Evolutionary conservation across 2,113 vertebrate genomes (phyloP), one percentile per base, ranked within the genome.

Genomic region (Atrichornis clamosus): DNA sequence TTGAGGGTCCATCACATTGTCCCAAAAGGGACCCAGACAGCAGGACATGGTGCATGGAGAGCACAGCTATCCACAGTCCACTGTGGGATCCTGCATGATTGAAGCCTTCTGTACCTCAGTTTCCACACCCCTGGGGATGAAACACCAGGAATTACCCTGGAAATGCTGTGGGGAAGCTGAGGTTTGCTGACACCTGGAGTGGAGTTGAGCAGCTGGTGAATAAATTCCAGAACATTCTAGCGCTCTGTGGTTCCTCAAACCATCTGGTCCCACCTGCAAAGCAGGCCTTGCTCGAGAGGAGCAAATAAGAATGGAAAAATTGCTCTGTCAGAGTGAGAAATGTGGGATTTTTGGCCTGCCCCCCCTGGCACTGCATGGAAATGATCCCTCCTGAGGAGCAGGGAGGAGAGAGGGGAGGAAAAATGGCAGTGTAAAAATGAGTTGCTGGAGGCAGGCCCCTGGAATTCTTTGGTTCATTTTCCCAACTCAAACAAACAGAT

Each of bases 1-100:
- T 17, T 15, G 46, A 27, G 3, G 49, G 32, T 10, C 70, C 52
- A 1, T 49, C 65, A 3, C 0, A 3, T 11, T n/a, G 56, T 18
- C 58, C 52, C 83, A 4, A 2, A 37, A 70, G 21, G 7, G 52
- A 16, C 23, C 6, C 42, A 30, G 50, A 4, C n/a, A 32, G 59
- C 15, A 41, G 69, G 28, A 46, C 12, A 1, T 1, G 10, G 42
- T 0, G 1, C 37, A 3, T 10, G 47, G 44, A 42, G 41, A 59
- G 41, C n/a, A 20, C 42, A 72, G 49, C 59, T 6, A 10, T 1
- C 37, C 50, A 7, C 15, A 44, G 10, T 1, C 35, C 41, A 53
- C 74, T 55, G 10, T 6, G 8, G 76, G 28, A 46, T 4, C 46
- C 17, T 6, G 3, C 23, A 3, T 1, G 11, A 26, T 3, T 42